Conservation (phyloP, 2,113 vertebrate species). For the Ciconia maguari region DNA sequence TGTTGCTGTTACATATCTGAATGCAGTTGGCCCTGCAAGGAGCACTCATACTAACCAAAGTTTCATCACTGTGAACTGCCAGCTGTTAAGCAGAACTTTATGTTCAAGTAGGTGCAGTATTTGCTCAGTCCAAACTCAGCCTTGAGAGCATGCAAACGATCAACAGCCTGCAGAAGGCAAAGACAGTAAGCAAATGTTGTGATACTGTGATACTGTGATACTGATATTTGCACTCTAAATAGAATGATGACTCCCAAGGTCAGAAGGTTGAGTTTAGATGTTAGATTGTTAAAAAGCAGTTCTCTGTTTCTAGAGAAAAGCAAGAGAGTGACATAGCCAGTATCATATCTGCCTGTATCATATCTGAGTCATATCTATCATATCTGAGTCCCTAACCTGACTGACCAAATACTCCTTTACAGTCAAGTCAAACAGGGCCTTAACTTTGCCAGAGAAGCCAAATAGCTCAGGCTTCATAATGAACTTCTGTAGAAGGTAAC, state of each 20-base stretch:
- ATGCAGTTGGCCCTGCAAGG: not conserved
- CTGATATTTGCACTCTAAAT: not conserved
- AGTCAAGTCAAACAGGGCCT: not conserved
- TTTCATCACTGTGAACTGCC: not conserved
- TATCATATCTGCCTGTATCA: not conserved
- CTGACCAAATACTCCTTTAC: not conserved
- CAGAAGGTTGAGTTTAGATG: not conserved
- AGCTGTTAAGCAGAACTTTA: not conserved
- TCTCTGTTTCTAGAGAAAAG: not conserved
- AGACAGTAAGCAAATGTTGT: not conserved
- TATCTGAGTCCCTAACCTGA: not conserved
- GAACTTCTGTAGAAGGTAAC: not conserved
- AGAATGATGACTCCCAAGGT: not conserved
- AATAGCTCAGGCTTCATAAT: not conserved
- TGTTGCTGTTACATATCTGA: not conserved
- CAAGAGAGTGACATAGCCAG: not conserved
- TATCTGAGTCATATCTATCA: too few species aligned
- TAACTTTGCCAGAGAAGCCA: not conserved
- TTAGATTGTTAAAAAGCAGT: not conserved
- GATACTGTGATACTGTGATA: not conserved
- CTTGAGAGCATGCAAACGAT: not conserved
- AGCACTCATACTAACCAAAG: not conserved
- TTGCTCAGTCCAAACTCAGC: not conserved
- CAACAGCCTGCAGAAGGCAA: not conserved
- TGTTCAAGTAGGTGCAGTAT: not conserved